Evolutionary conservation across 2,888 invertebrate species (phyloP), one percentile per base, ranked within the genome.

Genomic region (Sphaeridia pumilis): DNA sequence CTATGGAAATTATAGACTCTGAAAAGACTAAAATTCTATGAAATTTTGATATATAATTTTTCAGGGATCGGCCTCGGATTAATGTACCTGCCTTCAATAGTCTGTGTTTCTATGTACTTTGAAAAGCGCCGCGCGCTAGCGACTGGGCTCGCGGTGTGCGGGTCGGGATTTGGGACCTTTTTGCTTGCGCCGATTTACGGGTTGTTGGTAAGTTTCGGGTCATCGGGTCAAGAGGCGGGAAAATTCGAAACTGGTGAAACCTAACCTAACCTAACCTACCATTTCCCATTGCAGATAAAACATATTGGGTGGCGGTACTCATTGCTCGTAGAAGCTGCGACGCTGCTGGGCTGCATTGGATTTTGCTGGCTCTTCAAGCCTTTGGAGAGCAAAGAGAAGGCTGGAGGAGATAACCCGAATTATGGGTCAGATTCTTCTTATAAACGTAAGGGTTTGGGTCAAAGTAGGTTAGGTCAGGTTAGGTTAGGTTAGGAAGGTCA

Each of bases 81-180:
- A 59, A 95, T 98, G 70, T 98, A 97, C 71, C 76, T 97, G 54
- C 97, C 97, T 0, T 95, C 97, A 52, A 95, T 98, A 65, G 94
- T 97, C 50, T 89, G 89, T 69, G 97, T 98, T 31, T 93, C 94
- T 2, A 87, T 87, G 65, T 98, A 97, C 77, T 98, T 98, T 69
- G 94, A 98, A 70, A 84, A 87, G 66, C 83, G 82, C 66, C 79
- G 97, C 50, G 89, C 95, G 31, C 78, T 97, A 65, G 97, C 97
- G 5, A 98, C 95, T 0, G 97, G 93, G 17, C 84, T 93, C 56
- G 92, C 92, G 0, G 93, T 64, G 25, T 92, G 92, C 68, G 97
- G 97, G 2, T 93, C 95, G 1, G 97, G 97, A 7, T 79, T 97
- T 46, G 97, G 97, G 46, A 94, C 94, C 3, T 85, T 93, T 69